A percentile compares a stretch with the other conserved stretches of the same genome.
Conservation (phyloP, 2,888 invertebrate genomes). For the Dysmachus trigonus region DNA sequence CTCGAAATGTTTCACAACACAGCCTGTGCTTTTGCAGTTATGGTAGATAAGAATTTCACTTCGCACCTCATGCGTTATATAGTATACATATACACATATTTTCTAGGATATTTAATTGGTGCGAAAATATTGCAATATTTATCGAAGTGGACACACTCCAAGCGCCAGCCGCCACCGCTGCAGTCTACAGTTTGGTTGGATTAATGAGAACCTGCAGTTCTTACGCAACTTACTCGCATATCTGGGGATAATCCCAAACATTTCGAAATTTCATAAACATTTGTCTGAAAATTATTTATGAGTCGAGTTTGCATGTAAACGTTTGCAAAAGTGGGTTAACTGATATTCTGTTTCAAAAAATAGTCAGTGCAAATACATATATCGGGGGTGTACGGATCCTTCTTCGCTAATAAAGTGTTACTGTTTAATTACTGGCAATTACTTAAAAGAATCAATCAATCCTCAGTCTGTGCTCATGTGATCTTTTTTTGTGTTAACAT, state of each 20-base stretch:
- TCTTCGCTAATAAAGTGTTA: not conserved
- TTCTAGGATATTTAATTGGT: not conserved
- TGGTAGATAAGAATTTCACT: not conserved
- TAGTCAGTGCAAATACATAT: not conserved
- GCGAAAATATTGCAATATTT: not conserved
- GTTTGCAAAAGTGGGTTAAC: not conserved
- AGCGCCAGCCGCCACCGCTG: not conserved
- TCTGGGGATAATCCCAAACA: not conserved
- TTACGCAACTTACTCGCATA: not conserved
- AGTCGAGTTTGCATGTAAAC: not conserved
- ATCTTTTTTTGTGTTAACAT: too few species aligned
- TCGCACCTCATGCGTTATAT: not conserved
- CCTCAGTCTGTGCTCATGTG: too few species aligned
- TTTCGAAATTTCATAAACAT: not conserved
- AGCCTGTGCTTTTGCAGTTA: not conserved
- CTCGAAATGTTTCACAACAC: not conserved
- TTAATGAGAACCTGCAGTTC: not conserved
- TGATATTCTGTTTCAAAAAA: not conserved
- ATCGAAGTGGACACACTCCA: not conserved
- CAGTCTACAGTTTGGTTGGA: not conserved
- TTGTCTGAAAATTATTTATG: not conserved
- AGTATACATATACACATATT: not conserved
- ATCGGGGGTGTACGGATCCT: not conserved
- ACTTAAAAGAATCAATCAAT: not conserved
- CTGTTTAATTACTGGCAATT: not conserved